Evolutionary conservation across 2,888 invertebrate species (phyloP), one percentile per base, ranked within the genome.

Genomic region (Byasa hedistus): DNA sequence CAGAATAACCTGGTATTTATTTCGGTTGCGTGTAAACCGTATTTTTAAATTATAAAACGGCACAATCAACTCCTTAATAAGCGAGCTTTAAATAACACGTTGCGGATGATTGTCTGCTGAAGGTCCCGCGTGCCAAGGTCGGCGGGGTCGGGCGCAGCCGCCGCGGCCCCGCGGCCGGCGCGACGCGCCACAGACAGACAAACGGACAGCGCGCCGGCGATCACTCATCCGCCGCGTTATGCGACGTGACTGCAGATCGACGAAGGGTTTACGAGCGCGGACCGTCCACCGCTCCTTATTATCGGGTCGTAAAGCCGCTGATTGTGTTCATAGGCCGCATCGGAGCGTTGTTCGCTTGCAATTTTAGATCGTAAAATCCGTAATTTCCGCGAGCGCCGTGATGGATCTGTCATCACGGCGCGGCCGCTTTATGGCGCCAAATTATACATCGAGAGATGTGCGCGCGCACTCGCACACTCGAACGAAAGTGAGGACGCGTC

Each of bases 191-290:
- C 66, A 21, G 23, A 66, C 71, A 69, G 67, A 71, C 70, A 72
- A 70, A 71, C 70, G 70, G 60, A 72, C 70, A 73, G 73, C 71
- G 70, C 69, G 58, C 65, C 68, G 59, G 70, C 68, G 69, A 73
- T 74, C 75, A 73, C 64, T 76, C 76, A 73, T 70, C 65, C 61
- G 66, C 71, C 72, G 68, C 58, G n/a, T n/a, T n/a, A 65, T 68
- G 70, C 67, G 68, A 71, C 70, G 71, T 69, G 69, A 70, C 63
- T 64, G 55, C 75, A 76, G 72, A 77, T 81, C 78, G 82, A 83
- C 39, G 39, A 39, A 15, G 39, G 15, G 84, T 86, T 86, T 85
- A 71, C 73, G 71, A 77, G 77, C 78, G 81, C 83, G 83, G 86
- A 84, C 74, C 75, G 71, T 73, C 71, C 71, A 70, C 73, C 70